These are phyloP conservation scores for Condylura cristata DNA, from an alignment of 2,113 vertebrate genomes.

Conservation along the genomic window DNA sequence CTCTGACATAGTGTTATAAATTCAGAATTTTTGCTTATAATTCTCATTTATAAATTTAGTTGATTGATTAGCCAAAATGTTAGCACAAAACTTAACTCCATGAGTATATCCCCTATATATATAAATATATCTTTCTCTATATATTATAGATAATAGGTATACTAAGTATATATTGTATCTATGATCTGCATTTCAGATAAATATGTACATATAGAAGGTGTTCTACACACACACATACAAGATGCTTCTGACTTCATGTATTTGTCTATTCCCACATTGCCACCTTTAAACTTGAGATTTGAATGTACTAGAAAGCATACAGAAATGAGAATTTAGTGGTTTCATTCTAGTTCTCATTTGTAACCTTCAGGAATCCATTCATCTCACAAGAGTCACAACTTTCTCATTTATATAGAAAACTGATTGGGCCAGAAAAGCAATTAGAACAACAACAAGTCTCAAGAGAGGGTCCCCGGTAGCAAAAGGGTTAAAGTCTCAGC, in stretches of 20 bases:
- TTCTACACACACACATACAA: not conserved
- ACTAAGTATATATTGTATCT: not conserved
- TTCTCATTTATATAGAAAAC: not conserved
- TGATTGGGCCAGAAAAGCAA: not conserved
- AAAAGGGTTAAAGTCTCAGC: too few species aligned
- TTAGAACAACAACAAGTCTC: not conserved
- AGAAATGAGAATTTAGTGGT: slow-evolving; percentile 2
- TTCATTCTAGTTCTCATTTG: not conserved
- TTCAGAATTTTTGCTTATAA: slow-evolving; percentile 4
- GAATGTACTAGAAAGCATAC: not conserved
- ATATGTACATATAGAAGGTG: not conserved
- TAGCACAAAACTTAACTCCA: not conserved
- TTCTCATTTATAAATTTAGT: not conserved
- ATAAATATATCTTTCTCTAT: not conserved
- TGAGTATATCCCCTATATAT: not conserved
- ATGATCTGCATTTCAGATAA: not conserved
- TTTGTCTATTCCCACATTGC: not conserved
- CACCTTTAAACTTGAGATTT: not conserved
- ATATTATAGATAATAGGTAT: not conserved
- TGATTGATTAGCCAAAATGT: slow-evolving; percentile 21
- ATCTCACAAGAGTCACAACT: not conserved
- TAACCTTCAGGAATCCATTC: not conserved
- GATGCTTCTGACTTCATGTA: not conserved
- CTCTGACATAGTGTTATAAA: not conserved
- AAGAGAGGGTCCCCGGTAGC: not conserved